Conservation (phyloP, 92 coral and sea anemone species). For the Phenganax subtilis region DNA sequence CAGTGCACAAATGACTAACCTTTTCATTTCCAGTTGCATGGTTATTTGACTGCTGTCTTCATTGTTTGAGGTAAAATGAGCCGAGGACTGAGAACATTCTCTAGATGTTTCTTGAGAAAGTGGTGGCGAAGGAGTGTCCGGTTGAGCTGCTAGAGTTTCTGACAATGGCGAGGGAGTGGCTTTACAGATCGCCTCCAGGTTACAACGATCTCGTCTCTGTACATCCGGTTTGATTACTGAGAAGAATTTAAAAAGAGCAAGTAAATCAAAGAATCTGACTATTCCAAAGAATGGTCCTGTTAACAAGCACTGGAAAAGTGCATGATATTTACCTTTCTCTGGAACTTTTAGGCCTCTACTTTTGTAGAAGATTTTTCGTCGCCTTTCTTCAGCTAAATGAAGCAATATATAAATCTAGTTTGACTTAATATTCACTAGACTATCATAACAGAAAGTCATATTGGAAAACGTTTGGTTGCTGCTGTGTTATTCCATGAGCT, state of each 20-base stretch:
- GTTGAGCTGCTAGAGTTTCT: background rate
- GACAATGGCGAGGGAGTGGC: background rate
- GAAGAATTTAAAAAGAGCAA: background rate
- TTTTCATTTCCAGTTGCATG: slow-evolving; percentile 65
- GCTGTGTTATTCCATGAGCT: background rate
- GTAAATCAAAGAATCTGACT: background rate
- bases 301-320: background rate
- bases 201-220: background rate
- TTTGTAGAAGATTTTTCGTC: slow-evolving; percentile 69
- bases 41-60: slow-evolving; percentile 82
- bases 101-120: slow-evolving; percentile 15
- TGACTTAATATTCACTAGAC: background rate
- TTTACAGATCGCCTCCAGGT: background rate
- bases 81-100: slow-evolving; percentile 9
- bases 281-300: background rate
- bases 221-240: slow-evolving; percentile 21
- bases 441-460: background rate
- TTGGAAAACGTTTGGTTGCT: too few species aligned
- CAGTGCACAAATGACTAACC: slow-evolving; percentile 39
- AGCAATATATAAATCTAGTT: background rate
- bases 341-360: slow-evolving; percentile 70
- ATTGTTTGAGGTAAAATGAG: slow-evolving; percentile 34
- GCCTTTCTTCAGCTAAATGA: slow-evolving; percentile 66
- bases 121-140: background rate
- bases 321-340: slow-evolving; percentile 42